phyloP scores from a whole-genome alignment of 2,888 invertebrate genomes.

The Watsonalla cultraria region DNA sequence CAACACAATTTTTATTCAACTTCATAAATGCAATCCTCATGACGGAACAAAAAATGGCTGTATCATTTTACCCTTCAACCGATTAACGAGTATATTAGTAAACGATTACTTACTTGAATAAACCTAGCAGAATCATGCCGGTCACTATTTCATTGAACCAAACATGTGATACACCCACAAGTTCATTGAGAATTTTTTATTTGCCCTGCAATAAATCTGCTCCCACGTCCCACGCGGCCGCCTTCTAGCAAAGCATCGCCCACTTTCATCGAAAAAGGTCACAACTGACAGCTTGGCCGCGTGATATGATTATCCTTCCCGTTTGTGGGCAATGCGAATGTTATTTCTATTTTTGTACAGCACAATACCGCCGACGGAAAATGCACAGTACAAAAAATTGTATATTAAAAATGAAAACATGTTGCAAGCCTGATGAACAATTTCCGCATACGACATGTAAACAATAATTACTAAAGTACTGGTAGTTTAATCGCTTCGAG shows the following conservation, averaged over 20 bases:
- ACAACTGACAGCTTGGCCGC: constrained; percentile 18
- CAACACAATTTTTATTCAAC: too few species aligned
- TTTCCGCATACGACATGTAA: constrained; percentile 44
- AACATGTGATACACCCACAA: constrained; percentile 21
- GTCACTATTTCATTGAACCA: constrained; percentile 36
- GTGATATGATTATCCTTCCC: constrained; percentile 14
- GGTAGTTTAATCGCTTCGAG: constrained; percentile 27
- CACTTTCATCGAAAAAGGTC: constrained; percentile 43
- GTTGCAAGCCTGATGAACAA: constrained; percentile 30
- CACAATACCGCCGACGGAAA: constrained; percentile 9
- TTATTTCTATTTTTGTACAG: constrained; percentile 10
- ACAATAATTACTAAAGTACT: constrained; percentile 41
- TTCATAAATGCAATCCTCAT: too few species aligned
- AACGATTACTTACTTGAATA: too few species aligned
- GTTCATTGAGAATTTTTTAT: constrained; percentile 48
- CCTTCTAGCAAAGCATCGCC: constrained; percentile 40
- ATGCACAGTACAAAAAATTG: constrained; percentile 14
- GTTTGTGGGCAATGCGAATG: constrained; percentile 17
- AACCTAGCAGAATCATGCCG: constrained; percentile 7
- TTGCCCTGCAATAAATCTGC: constrained; percentile 49
- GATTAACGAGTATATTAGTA: too few species aligned
- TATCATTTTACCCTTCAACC: too few species aligned
- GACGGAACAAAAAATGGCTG: too few species aligned
- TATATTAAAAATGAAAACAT: constrained; percentile 28
- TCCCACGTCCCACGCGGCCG: constrained; percentile 51